These are phyloP conservation scores for Papilio aristodemus DNA, from an alignment of 1,140 invertebrate genomes.

Conservation along the genomic window DNA sequence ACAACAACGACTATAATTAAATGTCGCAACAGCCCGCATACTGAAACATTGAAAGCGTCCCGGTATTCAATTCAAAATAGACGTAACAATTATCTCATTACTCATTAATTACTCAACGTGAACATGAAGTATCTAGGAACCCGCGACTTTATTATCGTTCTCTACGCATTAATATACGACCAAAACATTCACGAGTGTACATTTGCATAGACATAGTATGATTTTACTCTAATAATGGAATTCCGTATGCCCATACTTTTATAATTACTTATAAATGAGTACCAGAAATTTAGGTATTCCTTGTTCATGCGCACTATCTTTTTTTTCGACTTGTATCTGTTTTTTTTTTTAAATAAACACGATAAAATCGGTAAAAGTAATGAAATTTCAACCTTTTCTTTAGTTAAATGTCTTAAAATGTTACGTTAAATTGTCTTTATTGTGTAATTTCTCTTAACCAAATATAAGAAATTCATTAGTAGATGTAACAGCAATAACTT, in stretches of 20 bases:
- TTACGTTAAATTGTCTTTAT: no score
- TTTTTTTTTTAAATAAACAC: no score
- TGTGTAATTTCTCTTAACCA: no score
- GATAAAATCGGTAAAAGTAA: no score
- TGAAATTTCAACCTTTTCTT: no score
- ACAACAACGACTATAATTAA: not conserved
- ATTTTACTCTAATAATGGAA: not conserved
- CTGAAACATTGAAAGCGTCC: slow-evolving; percentile 32
- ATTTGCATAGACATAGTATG: not conserved
- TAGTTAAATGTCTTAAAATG: no score
- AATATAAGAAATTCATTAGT: not conserved
- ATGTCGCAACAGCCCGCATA: slow-evolving; percentile 18
- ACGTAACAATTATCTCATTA: slow-evolving; percentile 68
- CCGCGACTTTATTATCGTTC: slow-evolving; percentile 44
- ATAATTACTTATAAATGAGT: not conserved
- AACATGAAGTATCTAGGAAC: slow-evolving; percentile 46
- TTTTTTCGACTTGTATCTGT: no score
- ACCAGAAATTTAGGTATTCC: no score
- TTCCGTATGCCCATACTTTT: not conserved
- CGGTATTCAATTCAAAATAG: slow-evolving; percentile 53
- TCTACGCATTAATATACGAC: slow-evolving; percentile 27
- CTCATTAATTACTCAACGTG: slow-evolving; percentile 65
- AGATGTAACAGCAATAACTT: not conserved
- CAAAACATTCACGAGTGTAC: slow-evolving; percentile 8
- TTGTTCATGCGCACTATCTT: no score